Evolutionary conservation across 2,113 vertebrate species (phyloP), one percentile per base, ranked within the genome.

Genomic region (Ctenomys sociabilis): DNA sequence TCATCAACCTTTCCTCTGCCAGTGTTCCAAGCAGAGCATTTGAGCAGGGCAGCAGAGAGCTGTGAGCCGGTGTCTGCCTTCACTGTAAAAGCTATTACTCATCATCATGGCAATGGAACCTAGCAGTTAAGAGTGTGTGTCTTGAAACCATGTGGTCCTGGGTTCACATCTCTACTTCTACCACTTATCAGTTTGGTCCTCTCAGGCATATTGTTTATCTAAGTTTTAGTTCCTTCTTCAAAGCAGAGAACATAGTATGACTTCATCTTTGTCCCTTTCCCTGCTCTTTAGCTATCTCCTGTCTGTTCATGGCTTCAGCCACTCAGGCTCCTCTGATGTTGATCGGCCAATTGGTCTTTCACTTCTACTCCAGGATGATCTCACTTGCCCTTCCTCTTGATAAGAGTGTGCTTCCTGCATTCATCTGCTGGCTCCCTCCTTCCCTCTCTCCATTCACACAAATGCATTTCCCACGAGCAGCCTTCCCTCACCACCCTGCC

Each of bases 181-280:
- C 13, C 52, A 45, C 43, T 85, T 77, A 37, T 10, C 24, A 82
- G 10, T 52, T 37, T 3, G 30, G 40, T 40, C 57, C 28, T 70
- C 28, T 84, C n/a, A 8, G 2, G 61, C 30, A 77, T 94, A 68
- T 88, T 54, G 87, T n/a, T 92, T 92, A 35, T 87, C 73, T 40
- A 37, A 80, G 66, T 37, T 86, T 93, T 81, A 5, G 64, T 93
- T 78, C 93, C 32, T 64, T 78, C n/a, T 81, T 19, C 45, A 86
- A 95, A 85, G 21, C 13, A 83, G 86, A 78, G 64, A 52, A 16
- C 5, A 61, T 30, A 52, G 28, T 64, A 9, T 73, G 45, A 3
- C 87, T 73, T 86, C 3, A 45, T 57, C 5, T 24, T 63, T 59
- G 24, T 35, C 35, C 66, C 73, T 57, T 26, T 17, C 4, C 17